Evolutionary conservation across 2,113 vertebrate species (phyloP).

Genomic region (Cephalopholis sonnerati): DNA sequence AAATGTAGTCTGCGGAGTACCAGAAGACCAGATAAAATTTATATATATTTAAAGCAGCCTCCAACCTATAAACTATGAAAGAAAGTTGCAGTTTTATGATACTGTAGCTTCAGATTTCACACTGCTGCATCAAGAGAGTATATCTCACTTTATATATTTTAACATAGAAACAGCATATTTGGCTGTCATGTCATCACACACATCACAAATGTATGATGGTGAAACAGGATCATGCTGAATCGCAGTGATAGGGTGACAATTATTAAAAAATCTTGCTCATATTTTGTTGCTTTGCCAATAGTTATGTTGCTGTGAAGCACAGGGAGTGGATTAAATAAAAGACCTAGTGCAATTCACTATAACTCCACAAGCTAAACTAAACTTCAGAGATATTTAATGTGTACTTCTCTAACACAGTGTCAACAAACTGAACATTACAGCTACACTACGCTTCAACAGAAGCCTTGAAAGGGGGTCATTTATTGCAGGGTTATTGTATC

Average conservation of each 20-base stretch:
- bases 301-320: too few relatives aligned
- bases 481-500: slow-evolving; percentile 11
- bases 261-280: too few relatives aligned
- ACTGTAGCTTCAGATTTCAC: not conserved
- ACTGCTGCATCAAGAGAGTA: not conserved
- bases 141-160: not conserved
- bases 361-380: not conserved
- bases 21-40: slow-evolving; percentile 73
- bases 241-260: not conserved
- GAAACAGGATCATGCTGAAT: too few relatives aligned
- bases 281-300: too few relatives aligned
- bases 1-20: slow-evolving; percentile 69
- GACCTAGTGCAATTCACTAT: not conserved
- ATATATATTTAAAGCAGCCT: slow-evolving; percentile 20
- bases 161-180: not conserved
- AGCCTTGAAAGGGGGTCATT: not conserved
- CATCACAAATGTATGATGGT: not conserved
- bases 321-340: not conserved
- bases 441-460: not conserved
- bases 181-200: too few relatives aligned
- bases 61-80: not conserved
- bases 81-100: slow-evolving; percentile 6
- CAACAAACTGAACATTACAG: not conserved
- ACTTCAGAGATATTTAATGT: not conserved
- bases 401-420: not conserved